Base-by-base conservation (phyloP, 1,140 invertebrate genomes). In the Dendroctonus valens region DNA sequence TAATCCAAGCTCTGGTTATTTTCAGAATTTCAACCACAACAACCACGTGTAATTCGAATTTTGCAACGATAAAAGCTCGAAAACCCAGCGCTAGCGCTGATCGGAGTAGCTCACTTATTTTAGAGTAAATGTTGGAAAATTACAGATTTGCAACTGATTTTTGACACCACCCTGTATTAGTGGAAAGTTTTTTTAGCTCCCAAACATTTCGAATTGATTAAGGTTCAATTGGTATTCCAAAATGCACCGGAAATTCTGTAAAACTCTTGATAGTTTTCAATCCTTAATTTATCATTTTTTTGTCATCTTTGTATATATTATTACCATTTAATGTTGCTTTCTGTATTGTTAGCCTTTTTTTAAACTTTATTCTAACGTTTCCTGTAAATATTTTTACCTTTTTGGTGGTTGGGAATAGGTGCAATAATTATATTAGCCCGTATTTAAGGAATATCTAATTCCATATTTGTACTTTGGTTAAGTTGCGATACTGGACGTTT, bases 61-160 rank as follows among this genome's bases (percentile, higher is more conserved):
- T 92, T 77, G 89, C 90, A 50, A 92, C 90, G 58, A 91, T 93
- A 73, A 93, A 92, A 82, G 85, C 91, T 73, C 85, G 90, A 74
- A 93, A 93, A 83, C 89, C 89, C 64, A 78, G 73, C 57, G 87
- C 91, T 81, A 92, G 90, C 76, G 91, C 92, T 78, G 91, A 93
- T 80, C 85, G 91, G 72, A 91, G 89, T 54, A 89, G 89, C 70
- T 91, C 91, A 51, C 82, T 88, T 76, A 86, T 89, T 51, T 64
- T 79, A 59, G 77, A 79, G 67, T 79, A 77, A 65, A 48, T 38
- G 6, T 26, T n/a, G n/a, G n/a, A n/a, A n/a, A n/a, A n/a, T n/a
- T n/a, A n/a, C n/a, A n/a, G n/a, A n/a, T n/a, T n/a, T n/a, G n/a
- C n/a, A n/a, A n/a, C n/a, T n/a, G n/a, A n/a, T n/a, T 26, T 26